Conservation (phyloP, 2,113 vertebrate species). For the Gasterosteus aculeatus region DNA sequence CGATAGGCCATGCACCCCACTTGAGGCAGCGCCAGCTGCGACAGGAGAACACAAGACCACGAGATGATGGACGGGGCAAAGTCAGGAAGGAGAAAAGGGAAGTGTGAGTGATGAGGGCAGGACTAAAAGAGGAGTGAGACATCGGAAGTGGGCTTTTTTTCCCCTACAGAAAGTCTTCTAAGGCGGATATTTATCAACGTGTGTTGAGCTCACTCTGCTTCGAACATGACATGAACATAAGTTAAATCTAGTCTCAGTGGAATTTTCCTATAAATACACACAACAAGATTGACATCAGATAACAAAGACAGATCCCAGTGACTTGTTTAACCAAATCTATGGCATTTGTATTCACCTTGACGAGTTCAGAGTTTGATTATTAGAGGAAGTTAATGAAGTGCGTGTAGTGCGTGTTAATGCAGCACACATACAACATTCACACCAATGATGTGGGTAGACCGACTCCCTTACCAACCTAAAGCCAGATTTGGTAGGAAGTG, state of each 20-base stretch:
- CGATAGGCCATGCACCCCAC: slow-evolving; percentile 74
- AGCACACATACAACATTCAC: neutral
- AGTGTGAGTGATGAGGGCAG: slow-evolving; percentile 43
- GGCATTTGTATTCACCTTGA: slow-evolving; percentile 62
- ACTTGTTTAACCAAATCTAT: slow-evolving; percentile 45
- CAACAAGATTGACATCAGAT: slow-evolving; percentile 21
- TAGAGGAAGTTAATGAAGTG: slow-evolving; percentile 58
- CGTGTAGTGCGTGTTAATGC: slow-evolving; percentile 1
- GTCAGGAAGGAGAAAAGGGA: slow-evolving; percentile 24
- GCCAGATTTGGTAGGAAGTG: neutral
- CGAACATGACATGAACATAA: neutral
- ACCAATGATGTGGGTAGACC: neutral
- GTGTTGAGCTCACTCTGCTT: neutral
- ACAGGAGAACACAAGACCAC: slow-evolving; percentile 6
- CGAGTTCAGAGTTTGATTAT: slow-evolving; percentile 74
- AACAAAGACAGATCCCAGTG: slow-evolving; percentile 35
- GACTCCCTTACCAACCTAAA: neutral
- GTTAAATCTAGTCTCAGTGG: slow-evolving; percentile 1
- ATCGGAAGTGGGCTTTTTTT: slow-evolving; percentile 18
- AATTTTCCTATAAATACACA: slow-evolving; percentile 1
- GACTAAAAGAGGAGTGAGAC: neutral
- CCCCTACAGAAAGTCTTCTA: slow-evolving; percentile 11
- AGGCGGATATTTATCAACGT: neutral
- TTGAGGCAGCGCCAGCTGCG: slow-evolving; percentile 25
- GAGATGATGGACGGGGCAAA: slow-evolving; percentile 44